Base-by-base conservation (phyloP, 2,888 invertebrate genomes). In the Trachelus tabidus region DNA sequence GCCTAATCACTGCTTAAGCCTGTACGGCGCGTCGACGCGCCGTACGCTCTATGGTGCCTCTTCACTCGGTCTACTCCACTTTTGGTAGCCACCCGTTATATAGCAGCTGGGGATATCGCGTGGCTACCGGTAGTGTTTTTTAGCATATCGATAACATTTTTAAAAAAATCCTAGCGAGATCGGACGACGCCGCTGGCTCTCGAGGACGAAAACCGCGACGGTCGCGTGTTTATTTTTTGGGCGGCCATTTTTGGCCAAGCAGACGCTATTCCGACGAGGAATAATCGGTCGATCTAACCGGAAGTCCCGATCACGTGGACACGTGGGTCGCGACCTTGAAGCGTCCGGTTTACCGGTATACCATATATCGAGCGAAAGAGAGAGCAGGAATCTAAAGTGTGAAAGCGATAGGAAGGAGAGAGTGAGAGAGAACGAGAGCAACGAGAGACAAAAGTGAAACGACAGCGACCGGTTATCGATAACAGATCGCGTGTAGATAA, bases 21-120 rank as follows among this genome's bases (percentile, higher is more conserved):
- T 71, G 31, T 71, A 15, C 71, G 56, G 56, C 11, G 71, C 34
- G 31, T 31, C 12, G 6, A 4, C 11, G 15, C 71, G 71, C 23
- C 71, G 83, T 82, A 86, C 81, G 85, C 76, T 88, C 85, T 88
- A 86, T 81, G 87, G 87, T 88, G 88, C 87, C 88, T 87, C 86
- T 87, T 87, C 82, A 85, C 85, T 83, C 78, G 82, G 84, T 83
- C 84, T 85, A 85, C 78, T 87, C 80, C 81, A 37, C 34, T 74
- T 12, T 37, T 33, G 74, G 34, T n/a, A 35, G 33, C 35, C 34
- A 33, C 12, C 34, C n/a, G 31, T 35, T 30, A 30, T 69, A 30
- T 69, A 11, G 30, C 11, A 31, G 34, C 31, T 6, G 71, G 9
- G 6, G 4, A 15, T 4, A 15, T 0, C 12, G n/a, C 71, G 23